Base-by-base conservation (phyloP, 2,888 invertebrate species). In the Lampropteryx suffumata region DNA sequence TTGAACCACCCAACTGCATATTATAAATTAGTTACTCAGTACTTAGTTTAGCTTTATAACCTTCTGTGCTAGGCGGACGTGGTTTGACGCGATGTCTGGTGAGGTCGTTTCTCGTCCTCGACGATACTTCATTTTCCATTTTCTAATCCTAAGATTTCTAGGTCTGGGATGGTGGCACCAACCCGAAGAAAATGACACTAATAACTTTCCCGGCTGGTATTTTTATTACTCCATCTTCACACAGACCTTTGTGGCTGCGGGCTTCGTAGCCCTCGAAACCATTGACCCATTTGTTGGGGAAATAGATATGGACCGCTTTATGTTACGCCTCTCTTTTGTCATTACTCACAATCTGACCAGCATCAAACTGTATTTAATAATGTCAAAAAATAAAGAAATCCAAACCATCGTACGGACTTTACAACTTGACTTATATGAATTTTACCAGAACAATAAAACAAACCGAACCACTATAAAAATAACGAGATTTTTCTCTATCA, bases 81-180 rank as follows among this genome's bases (percentile, higher is more conserved):
- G 12, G 24, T 10, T 32, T 43, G 50, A 24, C 51, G 57, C 30
- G 41, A 71, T 71, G 73, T n/a, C 57, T 43, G 49, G 48, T 2
- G 44, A 13, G 17, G 26, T 17, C 13, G 46, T 13, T 11, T 28
- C 51, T 36, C 76, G 76, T 11, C 85, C 87, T 0, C 75, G 51
- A 17, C 74, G 76, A 12, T 89, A 84, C 58, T 90, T 90, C 57
- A 65, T 65, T 11, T 61, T 82, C 24, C 90, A 90, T 57, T 90
- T 69, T 51, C 50, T 60, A n/a, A 65, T 90, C 14, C 57, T 90
- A 3, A 73, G 90, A 42, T 78, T 82, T 42, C 66, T 89, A 3
- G 89, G 89, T 0, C 59, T 90, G 0, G 90, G 90, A 14, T 89
- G 89, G 90, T 90, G 89, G 89, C 90, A 90, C 57, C 79, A 84